Base-by-base conservation (phyloP, 1,140 invertebrate species). In the Zaprionus gabonicus region DNA sequence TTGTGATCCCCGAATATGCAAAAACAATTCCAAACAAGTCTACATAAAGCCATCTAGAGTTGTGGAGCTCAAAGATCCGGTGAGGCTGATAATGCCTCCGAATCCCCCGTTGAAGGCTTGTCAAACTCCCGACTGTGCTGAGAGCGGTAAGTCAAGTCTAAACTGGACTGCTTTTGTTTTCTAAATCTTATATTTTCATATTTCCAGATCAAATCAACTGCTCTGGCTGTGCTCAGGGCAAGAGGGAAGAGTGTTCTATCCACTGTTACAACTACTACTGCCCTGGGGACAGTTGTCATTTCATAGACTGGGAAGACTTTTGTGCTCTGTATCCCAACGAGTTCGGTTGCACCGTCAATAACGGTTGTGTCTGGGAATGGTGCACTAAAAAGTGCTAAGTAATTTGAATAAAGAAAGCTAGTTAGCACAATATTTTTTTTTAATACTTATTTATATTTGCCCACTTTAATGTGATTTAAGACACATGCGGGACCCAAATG, bases 281-380 rank as follows among this genome's bases (percentile, higher is more conserved):
- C 51, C 90, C 80, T 23, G 68, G 55, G 9, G 72, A 64, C 9
- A 31, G 7, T 13, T 91, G 90, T 25, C 13, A 73, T 6, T 81
- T 75, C 12, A 80, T 81, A 62, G 65, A 81, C 4, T 66, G 73
- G 1, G 51, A 90, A 13, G 78, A 83, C 0, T 91, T 81, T 34
- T 91, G 90, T 64, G 38, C 20, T 1, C 28, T 81, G 2, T 90
- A 91, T 66, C 76, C 90, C 0, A 82, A 85, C 1, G 72, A 79
- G 4, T 80, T 80, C 34, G 90, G 90, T 0, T 91, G 90, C 53
- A 86, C 17, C 20, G 34, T 20, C 31, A 20, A 3, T 71, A 91
- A 67, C 84, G 90, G 1, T 17, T 91, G 90, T 56, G 63, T 91
- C 20, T 86, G 82, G 82, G 67, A 75, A 13, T 91, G 90, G 90